Evolutionary conservation across 2,113 vertebrate species (phyloP).

Genomic region (Puma concolor): DNA sequence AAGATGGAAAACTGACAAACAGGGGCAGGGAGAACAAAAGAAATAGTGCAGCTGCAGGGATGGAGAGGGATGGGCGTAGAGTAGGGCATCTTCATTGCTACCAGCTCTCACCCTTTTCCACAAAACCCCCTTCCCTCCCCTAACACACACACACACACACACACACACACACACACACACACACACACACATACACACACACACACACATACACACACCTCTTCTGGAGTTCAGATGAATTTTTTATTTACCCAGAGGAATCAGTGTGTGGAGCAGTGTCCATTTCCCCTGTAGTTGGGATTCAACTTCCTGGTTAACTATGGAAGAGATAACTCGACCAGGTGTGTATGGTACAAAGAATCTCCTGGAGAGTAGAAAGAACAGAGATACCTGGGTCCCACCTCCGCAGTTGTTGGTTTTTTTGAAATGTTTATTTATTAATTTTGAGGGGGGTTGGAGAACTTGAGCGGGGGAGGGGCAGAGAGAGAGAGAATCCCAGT

Average conservation of each 20-base stretch:
- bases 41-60: not conserved
- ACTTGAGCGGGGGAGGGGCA: too few relatives aligned
- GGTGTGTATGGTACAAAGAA: not conserved
- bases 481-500: too few relatives aligned
- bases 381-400: not conserved
- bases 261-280: not conserved
- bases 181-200: accelerated
- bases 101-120: not conserved
- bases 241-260: not conserved
- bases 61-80: accelerated
- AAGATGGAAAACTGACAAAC: not conserved
- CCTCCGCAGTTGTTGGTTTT: too few relatives aligned
- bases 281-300: not conserved
- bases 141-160: accelerated
- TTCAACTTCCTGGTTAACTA: not conserved
- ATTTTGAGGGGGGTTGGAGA: too few relatives aligned
- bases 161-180: not conserved
- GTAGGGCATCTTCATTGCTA: not conserved
- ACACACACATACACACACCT: not conserved
- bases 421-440: too few relatives aligned
- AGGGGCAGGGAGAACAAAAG: not conserved
- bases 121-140: not conserved
- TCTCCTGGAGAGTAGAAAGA: not conserved
- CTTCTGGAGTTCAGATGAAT: not conserved
- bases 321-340: not conserved